Conservation (phyloP, 2,888 invertebrate genomes). For the Tupiocoris notatus region DNA sequence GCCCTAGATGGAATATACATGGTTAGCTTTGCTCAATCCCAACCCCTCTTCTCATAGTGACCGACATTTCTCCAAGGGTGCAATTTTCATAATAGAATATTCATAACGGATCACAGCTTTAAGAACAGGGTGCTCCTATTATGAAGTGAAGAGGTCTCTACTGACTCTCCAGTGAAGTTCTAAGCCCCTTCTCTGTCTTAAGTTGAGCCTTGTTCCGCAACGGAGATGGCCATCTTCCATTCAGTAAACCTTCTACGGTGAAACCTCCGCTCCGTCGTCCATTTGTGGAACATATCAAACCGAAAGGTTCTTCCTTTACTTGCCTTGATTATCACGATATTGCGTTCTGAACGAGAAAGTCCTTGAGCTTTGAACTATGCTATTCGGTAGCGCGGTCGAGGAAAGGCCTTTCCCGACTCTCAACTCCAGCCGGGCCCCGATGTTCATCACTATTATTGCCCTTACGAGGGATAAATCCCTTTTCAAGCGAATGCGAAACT, state of each 20-base stretch:
- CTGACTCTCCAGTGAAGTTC: neutral
- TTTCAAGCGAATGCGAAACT: neutral
- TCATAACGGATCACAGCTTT: conserved; percentile 25
- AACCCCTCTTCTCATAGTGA: neutral
- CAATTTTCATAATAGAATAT: conserved; percentile 39
- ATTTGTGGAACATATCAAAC: neutral
- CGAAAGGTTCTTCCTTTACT: neutral
- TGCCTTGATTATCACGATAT: conserved; percentile 28
- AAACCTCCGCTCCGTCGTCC: neutral
- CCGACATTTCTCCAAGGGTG: conserved; percentile 17
- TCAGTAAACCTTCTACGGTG: neutral
- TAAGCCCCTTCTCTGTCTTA: neutral
- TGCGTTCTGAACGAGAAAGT: neutral
- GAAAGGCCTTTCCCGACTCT: neutral
- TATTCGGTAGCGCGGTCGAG: neutral
- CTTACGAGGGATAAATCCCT: neutral
- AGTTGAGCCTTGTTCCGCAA: neutral
- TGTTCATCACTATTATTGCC: neutral
- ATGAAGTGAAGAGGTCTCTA: conserved; percentile 19
- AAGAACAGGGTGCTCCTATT: neutral
- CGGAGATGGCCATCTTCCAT: neutral
- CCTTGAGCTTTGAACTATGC: neutral
- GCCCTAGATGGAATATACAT: conserved; percentile 4
- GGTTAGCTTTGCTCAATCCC: conserved; percentile 11
- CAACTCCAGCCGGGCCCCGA: neutral